These are phyloP conservation scores for Lochmaea crataegi DNA, from an alignment of 2,888 invertebrate genomes.

Conservation along the genomic window DNA sequence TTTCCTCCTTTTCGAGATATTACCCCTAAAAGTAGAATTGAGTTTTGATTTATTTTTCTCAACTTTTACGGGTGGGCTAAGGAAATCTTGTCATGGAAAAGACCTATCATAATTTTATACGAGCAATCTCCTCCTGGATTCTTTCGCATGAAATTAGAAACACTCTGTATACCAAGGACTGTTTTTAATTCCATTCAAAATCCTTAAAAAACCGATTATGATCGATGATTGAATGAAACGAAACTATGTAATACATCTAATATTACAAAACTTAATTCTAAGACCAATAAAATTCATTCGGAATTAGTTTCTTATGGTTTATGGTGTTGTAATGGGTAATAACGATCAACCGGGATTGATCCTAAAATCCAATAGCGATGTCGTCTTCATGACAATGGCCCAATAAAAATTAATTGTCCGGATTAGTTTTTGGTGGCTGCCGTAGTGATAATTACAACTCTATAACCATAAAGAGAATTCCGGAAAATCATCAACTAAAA, in stretches of 20 bases:
- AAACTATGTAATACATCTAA: constrained; percentile 31
- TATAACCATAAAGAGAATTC: constrained; percentile 53
- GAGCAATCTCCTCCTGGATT: too few species aligned
- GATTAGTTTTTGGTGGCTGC: constrained; percentile 54
- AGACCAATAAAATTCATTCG: constrained; percentile 35
- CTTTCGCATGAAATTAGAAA: too few species aligned
- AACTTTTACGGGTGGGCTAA: too few species aligned
- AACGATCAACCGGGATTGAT: constrained; percentile 41
- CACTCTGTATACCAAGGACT: too few species aligned
- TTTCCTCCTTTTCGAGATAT: too few species aligned
- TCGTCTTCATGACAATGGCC: constrained; percentile 43
- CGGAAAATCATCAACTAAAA: constrained; percentile 52
- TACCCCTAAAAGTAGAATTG: too few species aligned
- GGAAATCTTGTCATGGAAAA: too few species aligned
- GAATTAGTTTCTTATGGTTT: constrained; percentile 34
- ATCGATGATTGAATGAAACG: constrained; percentile 21
- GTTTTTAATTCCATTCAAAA: too few species aligned
- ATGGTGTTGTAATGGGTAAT: constrained; percentile 44
- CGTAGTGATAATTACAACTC: constrained; percentile 60
- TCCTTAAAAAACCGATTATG: background rate
- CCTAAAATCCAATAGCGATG: constrained; percentile 44
- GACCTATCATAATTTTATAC: too few species aligned
- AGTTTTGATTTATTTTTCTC: too few species aligned
- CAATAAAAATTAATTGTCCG: constrained; percentile 63
- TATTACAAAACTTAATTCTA: constrained; percentile 38